Evolutionary conservation across 2,888 invertebrate genomes (phyloP), one percentile per base, ranked within the genome.

Genomic region (Eupelmus urozonus): DNA sequence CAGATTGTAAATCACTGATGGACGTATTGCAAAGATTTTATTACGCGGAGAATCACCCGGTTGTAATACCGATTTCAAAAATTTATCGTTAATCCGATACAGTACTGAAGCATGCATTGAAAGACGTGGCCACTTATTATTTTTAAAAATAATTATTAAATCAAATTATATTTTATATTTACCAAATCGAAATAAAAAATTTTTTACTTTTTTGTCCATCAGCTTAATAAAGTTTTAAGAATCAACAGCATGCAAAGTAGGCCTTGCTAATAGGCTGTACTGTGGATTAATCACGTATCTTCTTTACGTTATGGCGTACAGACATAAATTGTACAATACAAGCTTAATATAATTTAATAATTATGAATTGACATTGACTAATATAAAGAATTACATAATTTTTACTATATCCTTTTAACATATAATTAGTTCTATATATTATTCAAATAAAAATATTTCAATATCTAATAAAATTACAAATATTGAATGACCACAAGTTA

Each of bases 161-260:
- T n/a, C 29, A 49, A 2, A 42, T 34, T 34, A 34, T 34, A 34
- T 34, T 34, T 34, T 34, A n/a, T n/a, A 5, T 34, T 34, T 5
- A 34, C 34, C 3, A 34, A 34, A 34, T 34, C 34, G 34, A 34
- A 57, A 69, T 25, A 9, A 18, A 34, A 59, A 29, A 69, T 76
- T 80, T 16, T 34, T 45, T 45, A 16, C 73, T 81, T 70, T 79
- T 69, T 57, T 70, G 77, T 75, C 76, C 71, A 75, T 77, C 80
- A 79, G 80, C 80, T 82, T 80, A 73, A 80, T 81, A 27, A 74
- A 78, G 76, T 69, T 66, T 70, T 76, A 65, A 66, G 42, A 79
- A 82, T 80, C 82, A 83, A 81, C 83, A 73, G 80, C 85, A 85
- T 85, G 86, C 85, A 85, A 84, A 40, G 79, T 84, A 80, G 83